Evolutionary conservation across 2,888 invertebrate species (phyloP).

Genomic region (Oeneis ivallda): DNA sequence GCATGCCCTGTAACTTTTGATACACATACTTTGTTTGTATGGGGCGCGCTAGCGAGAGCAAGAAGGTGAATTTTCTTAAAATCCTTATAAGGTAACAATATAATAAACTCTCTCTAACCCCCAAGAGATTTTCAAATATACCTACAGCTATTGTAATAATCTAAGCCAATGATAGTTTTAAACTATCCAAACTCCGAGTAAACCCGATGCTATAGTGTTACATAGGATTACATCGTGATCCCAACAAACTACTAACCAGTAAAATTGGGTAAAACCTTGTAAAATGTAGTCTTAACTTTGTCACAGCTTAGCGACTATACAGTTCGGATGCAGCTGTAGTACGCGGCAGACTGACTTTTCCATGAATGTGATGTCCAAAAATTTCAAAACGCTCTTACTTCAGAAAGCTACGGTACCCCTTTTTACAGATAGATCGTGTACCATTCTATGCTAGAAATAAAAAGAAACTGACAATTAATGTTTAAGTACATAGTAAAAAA

Average conservation of each 20-base stretch:
- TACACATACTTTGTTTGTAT: no score
- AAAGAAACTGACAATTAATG: no score
- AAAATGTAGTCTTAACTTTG: conserved; percentile 1
- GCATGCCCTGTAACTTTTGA: no score
- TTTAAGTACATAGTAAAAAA: no score
- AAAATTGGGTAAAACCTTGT: conserved; percentile 21
- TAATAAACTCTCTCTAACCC: not conserved
- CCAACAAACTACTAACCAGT: conserved; percentile 11
- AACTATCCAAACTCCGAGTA: not conserved
- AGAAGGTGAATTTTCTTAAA: no score
- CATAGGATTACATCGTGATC: conserved; percentile 2
- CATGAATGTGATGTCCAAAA: not conserved
- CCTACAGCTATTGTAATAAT: not conserved
- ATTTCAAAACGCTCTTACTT: not conserved
- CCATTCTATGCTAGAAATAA: no score
- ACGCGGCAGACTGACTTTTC: not conserved
- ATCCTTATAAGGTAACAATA: not conserved
- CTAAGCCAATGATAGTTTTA: conserved; percentile 2
- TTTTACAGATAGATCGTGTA: no score
- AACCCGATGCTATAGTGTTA: not conserved
- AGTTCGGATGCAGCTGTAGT: not conserved
- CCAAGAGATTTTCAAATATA: not conserved
- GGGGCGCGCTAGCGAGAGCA: no score
- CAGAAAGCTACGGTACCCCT: no score
- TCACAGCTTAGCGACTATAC: not conserved